Evolutionary conservation across 2,113 vertebrate genomes (phyloP).

Genomic region (Herpailurus yagouaroundi): DNA sequence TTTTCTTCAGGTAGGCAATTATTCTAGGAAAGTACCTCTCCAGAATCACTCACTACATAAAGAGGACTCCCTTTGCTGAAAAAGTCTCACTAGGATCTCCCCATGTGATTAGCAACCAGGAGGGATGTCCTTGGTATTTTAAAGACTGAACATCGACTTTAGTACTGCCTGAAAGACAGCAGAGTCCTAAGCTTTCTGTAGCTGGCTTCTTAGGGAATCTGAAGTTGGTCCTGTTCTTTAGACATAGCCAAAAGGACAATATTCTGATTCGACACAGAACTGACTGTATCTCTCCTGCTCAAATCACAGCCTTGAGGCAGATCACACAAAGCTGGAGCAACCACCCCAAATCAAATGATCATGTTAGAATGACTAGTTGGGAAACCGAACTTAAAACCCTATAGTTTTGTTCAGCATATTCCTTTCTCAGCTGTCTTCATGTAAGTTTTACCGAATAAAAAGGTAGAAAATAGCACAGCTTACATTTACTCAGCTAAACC

Average conservation of each 20-base stretch:
- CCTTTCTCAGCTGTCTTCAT: slow-evolving; percentile 13
- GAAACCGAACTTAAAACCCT: slow-evolving; percentile 43
- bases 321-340: slow-evolving; percentile 18
- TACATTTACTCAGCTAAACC: slow-evolving; percentile 5
- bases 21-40: slow-evolving; percentile 26
- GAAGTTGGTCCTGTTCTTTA: slow-evolving; percentile 56
- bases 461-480: neutral
- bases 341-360: neutral
- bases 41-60: slow-evolving; percentile 21
- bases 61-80: slow-evolving; percentile 2
- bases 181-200: neutral
- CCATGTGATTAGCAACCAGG: neutral
- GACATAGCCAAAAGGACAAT: slow-evolving; percentile 16
- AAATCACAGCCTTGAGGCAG: slow-evolving; percentile 17
- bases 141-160: slow-evolving; percentile 16
- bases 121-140: neutral
- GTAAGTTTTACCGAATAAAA: slow-evolving; percentile 34
- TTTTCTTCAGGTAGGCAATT: slow-evolving; percentile 36
- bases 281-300: neutral
- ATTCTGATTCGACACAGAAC: slow-evolving; percentile 42
- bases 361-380: neutral
- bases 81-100: slow-evolving; percentile 12
- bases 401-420: slow-evolving; percentile 24
- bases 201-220: slow-evolving; percentile 48
- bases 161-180: neutral